A percentile compares a stretch with the other conserved stretches of the same genome.
These are phyloP conservation scores for Ispidina picta DNA, from an alignment of 2,797 vertebrate genomes.

Conservation along the genomic window DNA sequence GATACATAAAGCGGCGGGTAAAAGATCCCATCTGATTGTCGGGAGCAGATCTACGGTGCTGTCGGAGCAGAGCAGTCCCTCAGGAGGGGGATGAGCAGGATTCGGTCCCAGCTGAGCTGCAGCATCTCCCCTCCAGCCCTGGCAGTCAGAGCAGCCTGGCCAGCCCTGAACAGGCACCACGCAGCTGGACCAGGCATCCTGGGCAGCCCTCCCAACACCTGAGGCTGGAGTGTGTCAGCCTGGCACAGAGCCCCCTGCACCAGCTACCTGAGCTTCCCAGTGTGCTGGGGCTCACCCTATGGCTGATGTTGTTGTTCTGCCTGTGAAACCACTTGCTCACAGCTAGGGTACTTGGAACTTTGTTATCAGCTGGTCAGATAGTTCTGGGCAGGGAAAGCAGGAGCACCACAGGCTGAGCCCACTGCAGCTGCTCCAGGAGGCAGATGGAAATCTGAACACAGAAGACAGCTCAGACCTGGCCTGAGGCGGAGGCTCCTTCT, in stretches of 20 bases:
- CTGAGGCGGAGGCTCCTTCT: background rate
- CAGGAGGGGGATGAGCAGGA: accelerated
- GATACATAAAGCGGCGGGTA: background rate
- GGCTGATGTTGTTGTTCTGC: background rate
- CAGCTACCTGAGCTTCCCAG: background rate
- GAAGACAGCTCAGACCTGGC: background rate
- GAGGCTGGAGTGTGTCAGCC: background rate
- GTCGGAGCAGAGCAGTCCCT: accelerated
- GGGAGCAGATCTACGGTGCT: background rate
- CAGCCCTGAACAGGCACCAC: accelerated
- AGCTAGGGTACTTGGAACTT: background rate
- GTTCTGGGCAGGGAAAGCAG: background rate
- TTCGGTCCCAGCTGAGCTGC: accelerated
- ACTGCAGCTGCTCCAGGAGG: background rate
- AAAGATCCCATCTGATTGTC: constrained; percentile 26
- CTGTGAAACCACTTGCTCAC: background rate
- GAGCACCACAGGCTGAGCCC: accelerated
- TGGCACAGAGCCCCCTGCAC: background rate
- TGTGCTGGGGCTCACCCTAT: background rate
- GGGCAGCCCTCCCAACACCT: accelerated
- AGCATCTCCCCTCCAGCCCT: background rate
- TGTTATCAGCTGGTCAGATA: accelerated
- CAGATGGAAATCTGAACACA: background rate
- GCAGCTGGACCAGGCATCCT: accelerated
- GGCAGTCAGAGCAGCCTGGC: accelerated